Evolutionary conservation across 2,797 vertebrate species (phyloP).

Genomic region (Rachycentron canadum): DNA sequence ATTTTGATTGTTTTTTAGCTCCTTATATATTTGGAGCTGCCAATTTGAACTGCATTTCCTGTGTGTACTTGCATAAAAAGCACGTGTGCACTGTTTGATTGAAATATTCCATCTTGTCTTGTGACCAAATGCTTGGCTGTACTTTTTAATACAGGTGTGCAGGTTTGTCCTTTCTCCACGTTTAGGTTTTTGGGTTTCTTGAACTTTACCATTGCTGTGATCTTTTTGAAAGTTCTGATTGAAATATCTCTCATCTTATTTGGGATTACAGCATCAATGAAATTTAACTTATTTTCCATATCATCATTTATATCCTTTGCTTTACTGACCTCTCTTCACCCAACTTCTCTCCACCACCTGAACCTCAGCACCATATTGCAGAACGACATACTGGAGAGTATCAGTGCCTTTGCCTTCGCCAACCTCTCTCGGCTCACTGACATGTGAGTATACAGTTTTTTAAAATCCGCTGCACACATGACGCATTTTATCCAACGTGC

Average conservation of each 20-base stretch:
- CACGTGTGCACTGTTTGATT: background rate
- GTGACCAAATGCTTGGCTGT: background rate
- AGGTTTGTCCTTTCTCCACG: background rate
- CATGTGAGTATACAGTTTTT: conserved; percentile 72
- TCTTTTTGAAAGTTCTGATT: background rate
- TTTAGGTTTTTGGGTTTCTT: background rate
- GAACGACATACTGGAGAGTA: conserved; percentile 74
- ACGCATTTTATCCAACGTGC: conserved; percentile 6
- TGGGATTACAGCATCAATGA: background rate
- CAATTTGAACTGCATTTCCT: background rate
- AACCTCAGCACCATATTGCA: conserved; percentile 68
- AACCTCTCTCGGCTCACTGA: conserved; percentile 70
- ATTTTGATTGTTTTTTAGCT: too few relatives aligned
- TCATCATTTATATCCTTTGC: background rate
- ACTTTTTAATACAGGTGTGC: background rate
- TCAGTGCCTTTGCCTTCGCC: conserved; percentile 73
- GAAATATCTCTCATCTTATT: background rate
- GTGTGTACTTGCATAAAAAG: background rate
- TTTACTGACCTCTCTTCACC: background rate
- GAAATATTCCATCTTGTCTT: background rate
- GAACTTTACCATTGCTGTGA: background rate
- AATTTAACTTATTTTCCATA: background rate
- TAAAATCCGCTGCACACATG: background rate
- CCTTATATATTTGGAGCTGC: background rate
- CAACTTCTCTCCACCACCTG: background rate